These are phyloP conservation scores for Amphiprion percula DNA, from an alignment of 2,113 vertebrate species.

Conservation along the genomic window DNA sequence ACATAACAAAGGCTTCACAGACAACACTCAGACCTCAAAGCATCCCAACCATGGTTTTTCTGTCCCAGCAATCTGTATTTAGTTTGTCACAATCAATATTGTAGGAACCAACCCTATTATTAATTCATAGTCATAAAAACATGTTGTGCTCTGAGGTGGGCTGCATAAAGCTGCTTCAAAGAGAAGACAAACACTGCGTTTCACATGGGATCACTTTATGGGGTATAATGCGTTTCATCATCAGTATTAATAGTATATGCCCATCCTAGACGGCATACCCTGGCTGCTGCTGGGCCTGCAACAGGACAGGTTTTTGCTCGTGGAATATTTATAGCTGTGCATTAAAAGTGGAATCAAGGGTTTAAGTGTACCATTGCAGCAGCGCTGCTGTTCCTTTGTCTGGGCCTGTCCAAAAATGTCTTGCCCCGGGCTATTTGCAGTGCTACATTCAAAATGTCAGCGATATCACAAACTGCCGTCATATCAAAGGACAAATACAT, in stretches of 20 bases:
- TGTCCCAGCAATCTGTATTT: constrained; percentile 70
- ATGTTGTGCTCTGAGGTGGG: constrained; percentile 43
- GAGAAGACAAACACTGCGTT: constrained; percentile 55
- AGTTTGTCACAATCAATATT: constrained; percentile 80
- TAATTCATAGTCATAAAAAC: constrained; percentile 76
- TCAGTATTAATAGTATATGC: constrained; percentile 79
- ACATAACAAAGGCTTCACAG: constrained; percentile 66
- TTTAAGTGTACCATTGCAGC: constrained; percentile 84
- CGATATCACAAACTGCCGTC: constrained; percentile 68
- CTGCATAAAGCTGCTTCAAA: constrained; percentile 53
- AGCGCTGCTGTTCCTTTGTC: constrained; percentile 81
- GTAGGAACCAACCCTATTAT: constrained; percentile 73
- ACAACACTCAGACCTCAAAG: constrained; percentile 46
- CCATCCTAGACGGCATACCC: constrained; percentile 70
- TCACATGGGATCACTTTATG: constrained; percentile 63
- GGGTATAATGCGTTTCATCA: constrained; percentile 63
- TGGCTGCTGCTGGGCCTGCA: constrained; percentile 69
- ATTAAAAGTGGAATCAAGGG: constrained; percentile 85
- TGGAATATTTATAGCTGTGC: constrained; percentile 87
- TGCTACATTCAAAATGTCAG: constrained; percentile 64
- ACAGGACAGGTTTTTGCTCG: constrained; percentile 81
- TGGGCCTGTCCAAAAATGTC: constrained; percentile 86
- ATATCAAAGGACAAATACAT: constrained; percentile 59
- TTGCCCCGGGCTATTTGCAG: constrained; percentile 77
- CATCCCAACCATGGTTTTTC: constrained; percentile 47